A percentile compares a stretch with the other conserved stretches of the same genome.
These are phyloP conservation scores for Sebastes aleutianus DNA, from an alignment of 2,797 vertebrate genomes.

Conservation along the genomic window DNA sequence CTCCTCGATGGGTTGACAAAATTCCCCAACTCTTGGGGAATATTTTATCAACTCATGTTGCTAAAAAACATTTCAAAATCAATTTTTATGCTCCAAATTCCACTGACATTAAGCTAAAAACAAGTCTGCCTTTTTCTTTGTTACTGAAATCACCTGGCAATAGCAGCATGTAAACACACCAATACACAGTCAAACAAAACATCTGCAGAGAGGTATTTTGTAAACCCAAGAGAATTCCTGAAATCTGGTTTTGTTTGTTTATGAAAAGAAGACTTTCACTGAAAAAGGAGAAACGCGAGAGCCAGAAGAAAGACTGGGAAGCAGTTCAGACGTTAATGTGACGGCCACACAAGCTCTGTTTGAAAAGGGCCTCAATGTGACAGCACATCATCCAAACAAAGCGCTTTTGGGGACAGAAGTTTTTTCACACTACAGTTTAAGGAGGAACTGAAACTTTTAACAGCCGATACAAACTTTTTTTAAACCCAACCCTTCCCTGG, in stretches of 20 bases:
- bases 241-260: neutral
- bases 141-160: neutral
- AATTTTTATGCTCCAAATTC: neutral
- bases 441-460: neutral
- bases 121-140: neutral
- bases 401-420: neutral
- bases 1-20: neutral
- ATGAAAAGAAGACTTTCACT: neutral
- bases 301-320: neutral
- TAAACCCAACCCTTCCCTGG: conserved; percentile 25
- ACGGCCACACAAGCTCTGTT: neutral
- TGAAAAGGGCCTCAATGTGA: neutral
- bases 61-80: neutral
- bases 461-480: neutral
- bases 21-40: neutral
- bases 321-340: neutral
- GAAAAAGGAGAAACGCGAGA: neutral
- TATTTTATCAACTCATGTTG: rapidly evolving
- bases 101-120: neutral
- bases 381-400: neutral
- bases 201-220: neutral
- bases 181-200: neutral
- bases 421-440: neutral
- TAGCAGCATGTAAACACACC: neutral
- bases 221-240: neutral